Conservation (phyloP, 1,140 invertebrate species). For the Bombus huntii region DNA sequence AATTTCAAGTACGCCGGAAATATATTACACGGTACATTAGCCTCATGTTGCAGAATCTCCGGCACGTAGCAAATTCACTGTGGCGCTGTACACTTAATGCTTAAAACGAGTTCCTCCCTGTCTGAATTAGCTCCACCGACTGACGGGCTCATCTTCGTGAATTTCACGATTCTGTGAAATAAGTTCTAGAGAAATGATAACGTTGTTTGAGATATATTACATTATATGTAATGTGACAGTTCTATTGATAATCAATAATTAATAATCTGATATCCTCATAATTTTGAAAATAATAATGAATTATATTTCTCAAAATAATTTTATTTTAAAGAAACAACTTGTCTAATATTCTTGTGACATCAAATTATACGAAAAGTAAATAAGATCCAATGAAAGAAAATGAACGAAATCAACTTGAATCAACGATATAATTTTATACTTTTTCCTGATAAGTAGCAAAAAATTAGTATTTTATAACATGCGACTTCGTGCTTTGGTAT, state of each 20-base stretch:
- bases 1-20: conserved; percentile 13
- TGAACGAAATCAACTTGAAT: too few relatives aligned
- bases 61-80: conserved; percentile 6
- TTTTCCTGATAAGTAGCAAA: neutral
- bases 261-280: too few relatives aligned
- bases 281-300: neutral
- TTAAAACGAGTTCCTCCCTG: conserved; percentile 25
- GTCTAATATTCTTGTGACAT: neutral
- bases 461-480: neutral
- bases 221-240: neutral
- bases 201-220: neutral
- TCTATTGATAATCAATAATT: neutral
- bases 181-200: neutral
- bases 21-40: conserved; percentile 19
- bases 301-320: neutral
- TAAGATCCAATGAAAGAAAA: neutral
- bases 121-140: conserved; percentile 3
- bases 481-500: neutral
- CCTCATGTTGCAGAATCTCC: conserved; percentile 7
- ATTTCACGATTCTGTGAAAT: neutral
- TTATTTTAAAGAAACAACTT: too few relatives aligned
- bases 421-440: neutral
- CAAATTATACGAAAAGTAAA: neutral
- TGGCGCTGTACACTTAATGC: conserved; percentile 23
- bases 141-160: conserved; percentile 18